phyloP scores from a whole-genome alignment of 1,140 invertebrate species.

The Drosophila chauvacae region DNA sequence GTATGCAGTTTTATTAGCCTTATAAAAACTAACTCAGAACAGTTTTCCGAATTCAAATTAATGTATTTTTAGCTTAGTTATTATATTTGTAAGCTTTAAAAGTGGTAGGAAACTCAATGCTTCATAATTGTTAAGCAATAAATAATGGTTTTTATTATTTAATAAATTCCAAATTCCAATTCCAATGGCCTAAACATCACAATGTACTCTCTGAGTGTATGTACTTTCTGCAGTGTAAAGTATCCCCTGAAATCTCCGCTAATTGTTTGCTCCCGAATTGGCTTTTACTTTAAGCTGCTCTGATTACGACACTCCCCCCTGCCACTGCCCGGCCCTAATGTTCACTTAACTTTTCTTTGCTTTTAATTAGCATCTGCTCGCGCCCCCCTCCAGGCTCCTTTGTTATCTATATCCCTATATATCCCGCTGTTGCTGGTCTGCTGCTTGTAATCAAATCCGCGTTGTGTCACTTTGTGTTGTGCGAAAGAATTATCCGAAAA shows the following conservation, averaged over 20 bases:
- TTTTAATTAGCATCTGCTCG: slow-evolving; percentile 70
- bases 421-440: not conserved
- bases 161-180: too few relatives aligned
- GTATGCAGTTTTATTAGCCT: too few relatives aligned
- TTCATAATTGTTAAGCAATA: too few relatives aligned
- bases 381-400: slow-evolving; percentile 12
- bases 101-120: too few relatives aligned
- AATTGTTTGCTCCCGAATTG: slow-evolving; percentile 45
- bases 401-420: slow-evolving; percentile 36
- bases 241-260: slow-evolving; percentile 15
- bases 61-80: too few relatives aligned
- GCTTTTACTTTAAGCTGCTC: slow-evolving; percentile 53
- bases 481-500: slow-evolving; percentile 65
- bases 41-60: too few relatives aligned
- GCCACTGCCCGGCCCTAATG: not conserved
- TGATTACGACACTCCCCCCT: slow-evolving; percentile 46
- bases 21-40: too few relatives aligned
- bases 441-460: slow-evolving; percentile 78
- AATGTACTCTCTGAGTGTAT: not conserved
- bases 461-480: slow-evolving; percentile 62
- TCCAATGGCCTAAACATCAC: not conserved
- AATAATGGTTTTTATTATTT: too few relatives aligned
- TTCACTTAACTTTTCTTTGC: slow-evolving; percentile 67
- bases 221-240: not conserved
- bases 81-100: too few relatives aligned